Base-by-base conservation (phyloP, 37 sponge, comb jelly and placozoan genomes). In the Corticium candelabrum region DNA sequence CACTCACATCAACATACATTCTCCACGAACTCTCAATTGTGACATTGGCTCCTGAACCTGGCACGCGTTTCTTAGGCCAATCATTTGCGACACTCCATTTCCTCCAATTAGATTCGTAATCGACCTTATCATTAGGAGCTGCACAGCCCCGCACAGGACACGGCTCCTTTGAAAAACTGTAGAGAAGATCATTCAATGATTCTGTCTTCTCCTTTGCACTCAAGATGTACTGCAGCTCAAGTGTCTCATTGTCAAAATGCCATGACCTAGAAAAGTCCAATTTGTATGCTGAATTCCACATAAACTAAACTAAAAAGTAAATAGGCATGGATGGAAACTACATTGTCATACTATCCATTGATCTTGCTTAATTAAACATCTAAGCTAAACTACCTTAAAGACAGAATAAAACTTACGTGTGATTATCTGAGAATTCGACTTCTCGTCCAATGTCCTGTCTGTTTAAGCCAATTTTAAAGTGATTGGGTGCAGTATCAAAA, bases 91-190 rank as follows among this genome's bases (percentile, higher is more conserved):
- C 68, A 76, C 90, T 89, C 94, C 94, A 93, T 1, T 77, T 40
- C 38, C 93, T 82, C 29, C 80, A 73, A 34, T 81, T 86, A 80
- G 0, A 3, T 29, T 32, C 35, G 40, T 41, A 76, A 34, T 35
- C 77, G 11, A 27, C 62, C 2, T 2, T 68, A 31, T 43, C 75
- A 2, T 34, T 38, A 3, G 78, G 68, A 15, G 31, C 74, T 38
- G 77, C 77, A 41, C 90, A 87, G 31, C 90, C 94, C 68, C 35
- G 74, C 27, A 79, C 74, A 1, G 94, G 94, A 41, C 94, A 93
- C 5, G 88, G 76, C 68, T 85, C 87, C 34, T 84, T 86, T 1
- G 35, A n/a, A 37, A 88, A 89, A 1, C 37, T 67, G 76, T 70
- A 89, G 38, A 72, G n/a, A 32, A 79, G 29, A 21, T 50, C 62